A percentile compares a stretch with the other conserved stretches of the same genome.
phyloP scores from a whole-genome alignment of 1,140 invertebrate genomes.

The Drepana arcuata region DNA sequence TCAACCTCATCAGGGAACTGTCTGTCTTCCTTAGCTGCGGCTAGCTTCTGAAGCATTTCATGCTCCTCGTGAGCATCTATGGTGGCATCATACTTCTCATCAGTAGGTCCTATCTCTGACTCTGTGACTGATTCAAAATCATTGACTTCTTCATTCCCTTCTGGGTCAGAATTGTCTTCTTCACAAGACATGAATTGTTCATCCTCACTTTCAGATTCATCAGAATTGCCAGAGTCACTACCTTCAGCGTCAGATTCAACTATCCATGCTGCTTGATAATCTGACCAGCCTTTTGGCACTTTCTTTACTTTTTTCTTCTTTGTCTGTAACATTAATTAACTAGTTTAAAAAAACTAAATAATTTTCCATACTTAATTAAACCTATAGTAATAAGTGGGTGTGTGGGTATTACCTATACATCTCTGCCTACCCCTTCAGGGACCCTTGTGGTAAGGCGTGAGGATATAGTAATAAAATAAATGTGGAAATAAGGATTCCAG shows the following conservation, averaged over 20 bases:
- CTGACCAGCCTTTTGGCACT: constrained; percentile 94
- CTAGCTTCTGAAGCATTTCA: constrained; percentile 79
- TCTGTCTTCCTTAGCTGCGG: constrained; percentile 85
- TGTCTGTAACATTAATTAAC: too few species aligned
- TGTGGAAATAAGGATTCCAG: too few species aligned
- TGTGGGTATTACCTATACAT: too few species aligned
- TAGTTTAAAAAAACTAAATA: too few species aligned
- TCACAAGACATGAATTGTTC: constrained; percentile 77
- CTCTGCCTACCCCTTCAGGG: too few species aligned
- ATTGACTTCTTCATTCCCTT: constrained; percentile 73
- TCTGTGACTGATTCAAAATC: constrained; percentile 80
- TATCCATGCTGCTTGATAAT: constrained; percentile 98
- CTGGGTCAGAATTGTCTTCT: constrained; percentile 75
- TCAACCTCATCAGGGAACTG: constrained; percentile 99
- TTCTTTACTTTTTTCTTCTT: constrained; percentile 82
- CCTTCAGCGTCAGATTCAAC: constrained; percentile 70
- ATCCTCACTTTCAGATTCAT: constrained; percentile 45
- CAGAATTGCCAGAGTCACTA: constrained; percentile 51
- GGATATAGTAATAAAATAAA: too few species aligned
- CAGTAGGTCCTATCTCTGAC: constrained; percentile 75
- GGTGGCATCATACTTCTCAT: constrained; percentile 79
- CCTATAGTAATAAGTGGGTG: too few species aligned
- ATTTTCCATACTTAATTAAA: too few species aligned
- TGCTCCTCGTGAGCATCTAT: constrained; percentile 84
- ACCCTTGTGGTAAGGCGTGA: too few species aligned